Conservation (phyloP, 2,888 invertebrate genomes). For the Phania funesta region DNA sequence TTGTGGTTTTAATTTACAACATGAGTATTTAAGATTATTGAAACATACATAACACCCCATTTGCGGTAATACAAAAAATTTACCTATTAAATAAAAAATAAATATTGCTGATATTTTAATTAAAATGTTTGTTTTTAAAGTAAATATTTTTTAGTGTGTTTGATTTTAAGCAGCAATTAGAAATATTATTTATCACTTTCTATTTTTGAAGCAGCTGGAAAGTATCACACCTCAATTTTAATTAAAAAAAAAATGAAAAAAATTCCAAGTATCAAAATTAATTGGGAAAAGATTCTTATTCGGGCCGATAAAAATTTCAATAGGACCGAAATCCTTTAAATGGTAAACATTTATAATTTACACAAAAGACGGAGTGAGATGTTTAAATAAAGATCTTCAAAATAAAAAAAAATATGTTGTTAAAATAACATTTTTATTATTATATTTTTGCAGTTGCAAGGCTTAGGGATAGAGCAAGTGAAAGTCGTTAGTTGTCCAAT, state of each 20-base stretch:
- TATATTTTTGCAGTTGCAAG: too few species aligned
- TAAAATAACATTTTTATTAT: too few species aligned
- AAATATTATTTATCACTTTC: background rate
- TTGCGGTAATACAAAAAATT: slow-evolving; percentile 46
- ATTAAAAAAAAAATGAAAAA: background rate
- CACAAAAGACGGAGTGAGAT: too few species aligned
- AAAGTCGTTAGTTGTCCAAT: too few species aligned
- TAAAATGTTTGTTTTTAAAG: slow-evolving; percentile 35
- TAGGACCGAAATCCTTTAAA: too few species aligned
- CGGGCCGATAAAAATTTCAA: too few species aligned
- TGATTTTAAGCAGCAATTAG: background rate
- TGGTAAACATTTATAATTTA: too few species aligned
- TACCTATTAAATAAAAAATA: slow-evolving; percentile 18
- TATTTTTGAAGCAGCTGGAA: background rate
- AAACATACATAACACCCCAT: background rate
- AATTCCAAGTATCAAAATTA: too few species aligned
- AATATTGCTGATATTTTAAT: slow-evolving; percentile 44
- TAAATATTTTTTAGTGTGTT: slow-evolving; percentile 18
- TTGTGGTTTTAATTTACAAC: slow-evolving; percentile 28
- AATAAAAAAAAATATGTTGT: too few species aligned
- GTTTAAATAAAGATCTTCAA: too few species aligned
- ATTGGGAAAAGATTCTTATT: background rate
- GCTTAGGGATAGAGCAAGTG: too few species aligned
- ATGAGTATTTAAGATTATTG: slow-evolving; percentile 1
- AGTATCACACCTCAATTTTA: background rate